Base-by-base conservation (phyloP, 2,888 invertebrate species). In the Heliconius cydno region DNA sequence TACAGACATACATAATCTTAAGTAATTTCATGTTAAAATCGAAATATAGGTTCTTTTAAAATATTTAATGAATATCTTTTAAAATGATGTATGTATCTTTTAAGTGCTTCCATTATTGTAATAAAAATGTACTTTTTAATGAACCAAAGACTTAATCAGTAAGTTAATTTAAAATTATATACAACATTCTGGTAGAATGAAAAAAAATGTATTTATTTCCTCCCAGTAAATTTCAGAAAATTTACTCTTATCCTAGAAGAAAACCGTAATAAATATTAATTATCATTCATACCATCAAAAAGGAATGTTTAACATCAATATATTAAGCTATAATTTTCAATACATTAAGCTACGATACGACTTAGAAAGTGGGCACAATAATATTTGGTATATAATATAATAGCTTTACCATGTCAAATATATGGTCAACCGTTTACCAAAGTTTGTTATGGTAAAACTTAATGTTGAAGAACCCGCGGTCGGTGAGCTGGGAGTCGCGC, bases 391-490 rank as follows among this genome's bases (percentile, higher is more conserved):
- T 38, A 5, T 34, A 34, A 38, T 38, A 38, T 38, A 10, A 52
- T 13, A 63, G 25, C 2, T 65, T 65, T 97, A 97, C 97, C 97
- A 97, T n/a, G 2, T 22, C 6, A n/a, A 46, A 38, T 67, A 30
- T n/a, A 28, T 7, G 30, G 28, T 60, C 22, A 1, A 60, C 7
- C n/a, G 22, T 81, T 81, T 97, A 97, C 97, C 97, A 97, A 85
- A 97, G 94, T 85, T 96, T 97, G 86, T 97, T 97, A 91, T 97
- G 97, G 90, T 97, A 97, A 91, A 97, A 97, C 88, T 97, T 97
- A 68, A 97, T 95, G 92, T 97, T 97, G 85, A 97, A 96, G 90
- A 96, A 97, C 68, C 97, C 97, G 86, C 96, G 96, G 74, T 96
- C 96, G 30, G 97, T 97, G 80, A 95, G 91, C 74, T 96, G 96